Evolutionary conservation across 2,888 invertebrate species (phyloP), one percentile per base, ranked within the genome.

Genomic region (Drosophila differens): DNA sequence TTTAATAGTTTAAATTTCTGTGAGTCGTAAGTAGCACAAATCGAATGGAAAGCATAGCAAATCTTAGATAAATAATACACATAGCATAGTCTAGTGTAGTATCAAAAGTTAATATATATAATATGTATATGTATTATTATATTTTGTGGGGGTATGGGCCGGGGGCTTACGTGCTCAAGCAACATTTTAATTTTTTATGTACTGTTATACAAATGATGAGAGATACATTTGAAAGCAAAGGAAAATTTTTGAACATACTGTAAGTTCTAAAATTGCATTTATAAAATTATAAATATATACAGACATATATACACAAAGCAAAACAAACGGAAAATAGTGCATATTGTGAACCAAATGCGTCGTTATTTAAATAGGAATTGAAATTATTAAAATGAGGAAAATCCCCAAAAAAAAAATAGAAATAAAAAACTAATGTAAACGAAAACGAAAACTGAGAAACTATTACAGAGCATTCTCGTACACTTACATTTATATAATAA

Each of bases 261-360:
- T 83, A 91, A 85, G 83, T 90, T 89, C 88, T 91, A 88, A 89
- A 83, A 86, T 89, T 85, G 89, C 89, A 89, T 91, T 90, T 91
- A 91, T 91, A 79, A 78, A 76, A 75, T 51, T 66, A 81, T 65
- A 69, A 68, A 73, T 60, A 65, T 58, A 70, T 74, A 65, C 61
- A 72, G 59, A 86, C 76, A 83, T 71, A 74, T 65, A 85, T 76
- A 74, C 62, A 78, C 64, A 79, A 30, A 54, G 52, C 35, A 54
- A 76, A 71, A 30, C 22, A 47, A 60, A 37, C 51, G 41, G 37
- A 55, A 68, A 79, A 75, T 59, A 80, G 59, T 64, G 64, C 64
- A 69, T 74, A 68, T 66, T 55, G 61, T 60, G 39, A 81, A 70
- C 60, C 58, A 78, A 76, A 79, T 62, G 77, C 76, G 62, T 73